A percentile compares a stretch with the other conserved stretches of the same genome.
These are phyloP conservation scores for Portevinia maculata DNA, from an alignment of 2,888 invertebrate genomes.

Conservation along the genomic window DNA sequence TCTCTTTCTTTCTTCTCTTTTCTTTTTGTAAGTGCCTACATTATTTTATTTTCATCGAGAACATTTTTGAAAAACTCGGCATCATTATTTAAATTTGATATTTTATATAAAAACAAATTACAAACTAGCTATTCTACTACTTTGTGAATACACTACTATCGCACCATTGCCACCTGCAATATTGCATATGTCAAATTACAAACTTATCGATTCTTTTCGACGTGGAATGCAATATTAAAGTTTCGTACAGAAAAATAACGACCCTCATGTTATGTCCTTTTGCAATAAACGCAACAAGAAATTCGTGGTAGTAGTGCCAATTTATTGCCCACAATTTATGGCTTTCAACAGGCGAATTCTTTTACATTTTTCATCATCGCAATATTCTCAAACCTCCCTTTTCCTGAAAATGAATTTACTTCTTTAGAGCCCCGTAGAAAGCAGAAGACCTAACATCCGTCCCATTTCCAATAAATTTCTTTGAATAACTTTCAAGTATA, in stretches of 20 bases:
- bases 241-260: neutral
- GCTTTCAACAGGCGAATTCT: slow-evolving; percentile 22
- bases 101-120: too few relatives aligned
- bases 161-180: too few relatives aligned
- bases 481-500: slow-evolving; percentile 43
- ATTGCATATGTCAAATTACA: too few relatives aligned
- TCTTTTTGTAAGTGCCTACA: too few relatives aligned
- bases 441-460: slow-evolving; percentile 29
- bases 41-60: too few relatives aligned
- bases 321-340: slow-evolving; percentile 43
- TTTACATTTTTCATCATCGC: neutral
- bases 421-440: neutral
- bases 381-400: neutral
- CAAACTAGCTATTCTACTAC: too few relatives aligned
- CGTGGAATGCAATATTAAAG: neutral
- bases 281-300: neutral
- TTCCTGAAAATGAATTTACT: slow-evolving; percentile 23
- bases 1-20: too few relatives aligned
- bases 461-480: slow-evolving; percentile 64
- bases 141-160: too few relatives aligned
- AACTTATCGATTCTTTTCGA: too few relatives aligned
- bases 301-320: neutral
- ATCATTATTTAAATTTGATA: too few relatives aligned
- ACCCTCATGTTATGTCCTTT: neutral
- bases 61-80: too few relatives aligned